phyloP scores from a whole-genome alignment of 1,140 invertebrate genomes.

The Drosophila trapezifrons region DNA sequence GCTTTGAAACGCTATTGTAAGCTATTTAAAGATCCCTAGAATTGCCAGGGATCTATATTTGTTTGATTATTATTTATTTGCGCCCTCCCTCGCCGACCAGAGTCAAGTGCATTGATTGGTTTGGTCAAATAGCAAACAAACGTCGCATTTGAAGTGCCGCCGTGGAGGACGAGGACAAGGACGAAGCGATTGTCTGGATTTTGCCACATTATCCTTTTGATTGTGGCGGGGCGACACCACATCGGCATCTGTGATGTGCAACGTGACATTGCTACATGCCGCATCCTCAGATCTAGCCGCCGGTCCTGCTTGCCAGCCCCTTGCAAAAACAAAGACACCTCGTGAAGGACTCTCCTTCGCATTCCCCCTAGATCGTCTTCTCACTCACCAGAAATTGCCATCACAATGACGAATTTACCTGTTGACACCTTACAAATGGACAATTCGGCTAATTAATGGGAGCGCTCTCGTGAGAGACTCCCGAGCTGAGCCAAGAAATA shows the following conservation, averaged over 20 bases:
- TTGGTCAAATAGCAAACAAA: slow-evolving; percentile 66
- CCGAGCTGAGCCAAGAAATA: slow-evolving; percentile 31
- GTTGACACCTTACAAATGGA: slow-evolving; percentile 77
- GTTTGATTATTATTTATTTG: slow-evolving; percentile 79
- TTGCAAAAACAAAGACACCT: slow-evolving; percentile 67
- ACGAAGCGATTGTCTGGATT: slow-evolving; percentile 73
- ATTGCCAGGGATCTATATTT: slow-evolving; percentile 51
- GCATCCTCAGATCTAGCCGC: slow-evolving; percentile 63
- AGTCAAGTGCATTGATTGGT: slow-evolving; percentile 69
- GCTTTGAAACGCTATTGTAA: background rate
- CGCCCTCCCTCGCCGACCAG: slow-evolving; percentile 46
- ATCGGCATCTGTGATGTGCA: slow-evolving; percentile 68
- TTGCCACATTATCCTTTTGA: slow-evolving; percentile 81
- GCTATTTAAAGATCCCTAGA: slow-evolving; percentile 22
- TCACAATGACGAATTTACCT: slow-evolving; percentile 77
- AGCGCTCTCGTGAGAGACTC: slow-evolving; percentile 21
- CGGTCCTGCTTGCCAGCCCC: slow-evolving; percentile 22
- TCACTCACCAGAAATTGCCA: slow-evolving; percentile 42
- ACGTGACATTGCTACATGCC: slow-evolving; percentile 73
- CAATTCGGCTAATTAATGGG: slow-evolving; percentile 77
- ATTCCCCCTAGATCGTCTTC: slow-evolving; percentile 10
- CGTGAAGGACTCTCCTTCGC: slow-evolving; percentile 14
- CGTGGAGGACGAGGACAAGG: slow-evolving; percentile 51
- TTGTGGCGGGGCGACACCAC: slow-evolving; percentile 46
- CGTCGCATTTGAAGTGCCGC: slow-evolving; percentile 72